Evolutionary conservation across 2,888 invertebrate genomes (phyloP).

Genomic region (Fragum fragum): DNA sequence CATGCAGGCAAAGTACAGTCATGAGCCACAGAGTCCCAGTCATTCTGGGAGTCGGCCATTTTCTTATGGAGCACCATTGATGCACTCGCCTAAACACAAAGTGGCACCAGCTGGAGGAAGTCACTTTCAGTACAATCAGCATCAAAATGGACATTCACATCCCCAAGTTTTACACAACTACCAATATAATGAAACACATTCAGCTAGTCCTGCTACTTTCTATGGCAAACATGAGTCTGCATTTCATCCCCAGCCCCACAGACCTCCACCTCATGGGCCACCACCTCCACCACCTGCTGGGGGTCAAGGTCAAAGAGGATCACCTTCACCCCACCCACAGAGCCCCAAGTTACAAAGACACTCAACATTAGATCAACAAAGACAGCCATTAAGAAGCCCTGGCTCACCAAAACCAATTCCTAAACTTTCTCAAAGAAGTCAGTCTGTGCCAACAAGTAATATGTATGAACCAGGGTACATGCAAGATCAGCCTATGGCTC

Average conservation of each 20-base stretch:
- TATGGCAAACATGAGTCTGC: slow-evolving; percentile 65
- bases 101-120: slow-evolving; percentile 2
- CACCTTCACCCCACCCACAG: slow-evolving; percentile 40
- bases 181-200: slow-evolving; percentile 39
- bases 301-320: slow-evolving; percentile 37
- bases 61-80: slow-evolving; percentile 68
- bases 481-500: slow-evolving; percentile 70
- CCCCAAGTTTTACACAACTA: slow-evolving; percentile 46
- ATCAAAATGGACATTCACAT: slow-evolving; percentile 52
- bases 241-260: slow-evolving; percentile 60
- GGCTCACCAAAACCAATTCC: slow-evolving; percentile 37
- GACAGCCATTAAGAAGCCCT: slow-evolving; percentile 23
- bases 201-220: slow-evolving; percentile 55
- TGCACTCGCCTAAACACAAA: slow-evolving; percentile 57
- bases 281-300: slow-evolving; percentile 63
- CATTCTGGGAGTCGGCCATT: slow-evolving; percentile 66
- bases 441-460: slow-evolving; percentile 57
- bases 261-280: slow-evolving; percentile 60
- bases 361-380: slow-evolving; percentile 41
- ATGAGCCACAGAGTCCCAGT: slow-evolving; percentile 64
- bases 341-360: slow-evolving; percentile 59
- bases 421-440: slow-evolving; percentile 57
- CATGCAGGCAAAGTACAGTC: slow-evolving; percentile 44
- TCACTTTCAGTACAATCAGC: slow-evolving; percentile 20
- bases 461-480: slow-evolving; percentile 39